Conservation (phyloP, 1,140 invertebrate species). For the Megalopta genalis region DNA sequence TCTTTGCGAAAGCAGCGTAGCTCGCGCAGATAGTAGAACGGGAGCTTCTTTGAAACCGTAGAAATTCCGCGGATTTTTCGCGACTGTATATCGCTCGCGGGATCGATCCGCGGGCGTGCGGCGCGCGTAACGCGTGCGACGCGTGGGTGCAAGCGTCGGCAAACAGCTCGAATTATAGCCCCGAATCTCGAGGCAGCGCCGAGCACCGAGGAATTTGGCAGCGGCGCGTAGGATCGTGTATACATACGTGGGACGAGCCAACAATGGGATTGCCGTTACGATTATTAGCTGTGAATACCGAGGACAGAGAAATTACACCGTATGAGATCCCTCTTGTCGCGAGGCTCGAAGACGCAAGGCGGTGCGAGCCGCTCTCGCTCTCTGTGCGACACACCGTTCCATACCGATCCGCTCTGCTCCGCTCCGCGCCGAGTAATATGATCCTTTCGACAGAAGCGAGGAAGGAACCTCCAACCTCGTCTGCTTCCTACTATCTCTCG, state of each 20-base stretch:
- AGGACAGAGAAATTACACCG: conserved; percentile 47
- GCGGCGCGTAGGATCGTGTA: conserved; percentile 8
- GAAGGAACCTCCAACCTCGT: conserved; percentile 40
- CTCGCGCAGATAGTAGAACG: no score
- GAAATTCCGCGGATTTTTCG: no score
- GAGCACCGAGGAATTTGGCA: conserved; percentile 28
- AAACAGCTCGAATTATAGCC: neutral
- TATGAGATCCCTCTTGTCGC: conserved; percentile 17
- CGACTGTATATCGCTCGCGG: no score
- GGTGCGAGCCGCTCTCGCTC: no score
- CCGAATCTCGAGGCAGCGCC: neutral
- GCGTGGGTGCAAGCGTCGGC: no score
- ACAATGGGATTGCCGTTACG: conserved; percentile 54
- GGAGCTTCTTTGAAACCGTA: no score
- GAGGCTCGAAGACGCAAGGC: neutral
- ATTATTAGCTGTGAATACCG: conserved; percentile 64
- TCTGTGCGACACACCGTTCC: no score
- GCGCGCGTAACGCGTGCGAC: no score
- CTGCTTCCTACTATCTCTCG: conserved; percentile 47
- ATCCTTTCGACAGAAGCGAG: conserved; percentile 56
- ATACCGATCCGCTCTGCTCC: no score
- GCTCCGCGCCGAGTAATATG: conserved; percentile 43
- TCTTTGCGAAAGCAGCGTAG: no score
- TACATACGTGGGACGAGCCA: conserved; percentile 9
- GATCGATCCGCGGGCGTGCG: no score